Conservation (phyloP, 1,140 invertebrate species). For the Temnothorax nylanderi region DNA sequence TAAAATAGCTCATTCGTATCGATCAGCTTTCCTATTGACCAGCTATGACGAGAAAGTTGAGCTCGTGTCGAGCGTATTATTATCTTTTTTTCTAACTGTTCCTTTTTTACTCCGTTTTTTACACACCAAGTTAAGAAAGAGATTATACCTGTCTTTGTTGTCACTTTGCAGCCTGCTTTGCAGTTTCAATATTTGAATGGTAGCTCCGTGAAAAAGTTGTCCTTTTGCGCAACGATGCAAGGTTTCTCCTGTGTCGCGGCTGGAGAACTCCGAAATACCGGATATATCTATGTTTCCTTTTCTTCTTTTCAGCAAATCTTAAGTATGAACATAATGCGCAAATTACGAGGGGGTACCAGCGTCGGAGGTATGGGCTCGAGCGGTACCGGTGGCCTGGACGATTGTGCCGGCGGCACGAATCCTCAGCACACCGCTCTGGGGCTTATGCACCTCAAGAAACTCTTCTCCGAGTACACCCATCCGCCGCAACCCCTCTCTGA, state of each 20-base stretch:
- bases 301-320: conserved; percentile 71
- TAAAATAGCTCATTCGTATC: conserved; percentile 50
- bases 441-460: conserved; percentile 97
- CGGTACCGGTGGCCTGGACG: conserved; percentile 81
- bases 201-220: neutral
- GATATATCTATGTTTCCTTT: neutral
- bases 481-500: conserved; percentile 92
- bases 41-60: neutral
- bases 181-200: neutral
- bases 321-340: conserved; percentile 94
- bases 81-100: neutral
- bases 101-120: neutral
- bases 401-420: conserved; percentile 85
- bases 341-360: conserved; percentile 88
- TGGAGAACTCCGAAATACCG: neutral
- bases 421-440: conserved; percentile 94
- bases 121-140: neutral
- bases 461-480: conserved; percentile 97
- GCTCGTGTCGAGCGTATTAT: neutral
- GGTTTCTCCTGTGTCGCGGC: neutral
- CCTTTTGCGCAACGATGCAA: neutral
- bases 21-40: conserved; percentile 29
- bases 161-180: neutral
- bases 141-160: neutral
- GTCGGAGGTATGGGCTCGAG: conserved; percentile 84